phyloP scores from a whole-genome alignment of 2,113 vertebrate species.

The Canis aureus region DNA sequence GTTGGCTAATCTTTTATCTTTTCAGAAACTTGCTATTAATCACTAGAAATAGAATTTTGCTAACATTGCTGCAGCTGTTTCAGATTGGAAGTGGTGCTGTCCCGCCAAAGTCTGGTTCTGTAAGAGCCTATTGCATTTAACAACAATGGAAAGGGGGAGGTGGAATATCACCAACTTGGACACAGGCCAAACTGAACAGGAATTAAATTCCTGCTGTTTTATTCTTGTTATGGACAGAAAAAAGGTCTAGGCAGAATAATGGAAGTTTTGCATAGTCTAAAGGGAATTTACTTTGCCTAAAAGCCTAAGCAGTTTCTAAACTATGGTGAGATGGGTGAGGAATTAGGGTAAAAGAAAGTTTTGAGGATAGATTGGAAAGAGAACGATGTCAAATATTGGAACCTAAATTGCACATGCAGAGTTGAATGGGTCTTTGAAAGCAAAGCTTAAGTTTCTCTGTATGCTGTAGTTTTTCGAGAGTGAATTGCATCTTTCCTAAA shows the following conservation, averaged over 20 bases:
- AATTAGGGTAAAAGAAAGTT: conserved; percentile 30
- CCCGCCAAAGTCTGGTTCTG: neutral
- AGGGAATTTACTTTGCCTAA: conserved; percentile 65
- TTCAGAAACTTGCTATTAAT: conserved; percentile 69
- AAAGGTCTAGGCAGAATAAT: conserved; percentile 55
- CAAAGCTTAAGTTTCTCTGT: conserved; percentile 48
- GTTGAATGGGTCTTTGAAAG: conserved; percentile 54
- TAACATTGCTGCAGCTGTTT: conserved; percentile 68
- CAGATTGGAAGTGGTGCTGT: conserved; percentile 44
- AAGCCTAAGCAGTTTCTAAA: conserved; percentile 55
- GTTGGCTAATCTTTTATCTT: conserved; percentile 60
- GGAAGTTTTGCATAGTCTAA: conserved; percentile 56
- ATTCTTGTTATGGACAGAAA: conserved; percentile 58
- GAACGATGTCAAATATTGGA: conserved; percentile 46
- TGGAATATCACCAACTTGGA: conserved; percentile 59
- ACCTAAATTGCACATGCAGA: conserved; percentile 16
- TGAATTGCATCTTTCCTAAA: conserved; percentile 70
- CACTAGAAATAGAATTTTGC: conserved; percentile 69
- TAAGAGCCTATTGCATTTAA: conserved; percentile 37
- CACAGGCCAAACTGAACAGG: conserved; percentile 1
- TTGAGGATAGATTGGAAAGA: neutral
- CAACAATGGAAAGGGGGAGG: neutral
- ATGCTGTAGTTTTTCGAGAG: conserved; percentile 50
- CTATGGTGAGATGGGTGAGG: neutral
- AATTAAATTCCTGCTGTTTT: conserved; percentile 63